Evolutionary conservation across 2,113 vertebrate genomes (phyloP), one percentile per base, ranked within the genome.

Genomic region (Bufo gargarizans): DNA sequence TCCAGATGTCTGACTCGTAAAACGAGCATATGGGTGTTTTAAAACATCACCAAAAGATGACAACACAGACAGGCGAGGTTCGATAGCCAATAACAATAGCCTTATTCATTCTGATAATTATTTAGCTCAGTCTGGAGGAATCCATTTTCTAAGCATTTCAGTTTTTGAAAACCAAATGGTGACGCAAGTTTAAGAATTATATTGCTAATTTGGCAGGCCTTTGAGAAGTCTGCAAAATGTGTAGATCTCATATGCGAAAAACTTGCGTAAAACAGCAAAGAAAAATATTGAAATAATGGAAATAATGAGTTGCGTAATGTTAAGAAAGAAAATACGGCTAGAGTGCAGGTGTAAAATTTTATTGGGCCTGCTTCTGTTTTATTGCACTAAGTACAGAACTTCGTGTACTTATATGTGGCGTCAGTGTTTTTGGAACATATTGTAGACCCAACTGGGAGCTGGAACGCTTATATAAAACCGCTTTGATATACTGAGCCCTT

Each of bases 391-490:
- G 61, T 86, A 86, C 59, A 72, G 76, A 61, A 65, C 85, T 86
- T 61, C 20, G 16, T 79, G 74, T 86, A 79, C 85, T 86, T 67
- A 58, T 55, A 47, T 43, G 76, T 86, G 85, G 74, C 76, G 76
- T 86, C 85, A 78, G n/a, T 86, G 85, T 86, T 86, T 86, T 78
- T 78, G 85, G 85, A 86, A 86, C 78, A 76, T 59, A 86, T 63
- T 79, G 76, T 86, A n/a, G 74, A 77, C 74, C 72, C 84, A 86
- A 58, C 47, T 78, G 59, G 85, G 85, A 86, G 16, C 17, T 78
- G 33, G 45, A 86, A 86, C 67, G 58, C 85, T 86, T 63, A 86
- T 76, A 79, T 86, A 86, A 86, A n/a, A 71, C 50, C 3, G 69
- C 83, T 67, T 83, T 83, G 63, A 83, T 83, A 67, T 83, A 53